These are phyloP conservation scores for Dryocosmus kuriphilus DNA, from an alignment of 2,888 invertebrate species.

Conservation along the genomic window DNA sequence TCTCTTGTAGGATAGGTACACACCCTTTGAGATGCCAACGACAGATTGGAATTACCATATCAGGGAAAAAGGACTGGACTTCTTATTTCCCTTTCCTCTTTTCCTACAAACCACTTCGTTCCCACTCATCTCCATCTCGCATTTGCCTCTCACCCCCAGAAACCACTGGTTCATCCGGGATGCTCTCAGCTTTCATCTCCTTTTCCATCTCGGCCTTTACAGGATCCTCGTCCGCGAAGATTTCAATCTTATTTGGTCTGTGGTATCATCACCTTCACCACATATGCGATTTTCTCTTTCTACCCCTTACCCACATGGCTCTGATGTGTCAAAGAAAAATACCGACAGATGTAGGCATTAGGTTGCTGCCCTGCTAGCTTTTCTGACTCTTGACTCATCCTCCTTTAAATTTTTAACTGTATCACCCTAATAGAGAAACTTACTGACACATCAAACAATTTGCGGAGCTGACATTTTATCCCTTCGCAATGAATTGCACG, in stretches of 20 bases:
- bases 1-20: slow-evolving; percentile 42
- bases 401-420: slow-evolving; percentile 23
- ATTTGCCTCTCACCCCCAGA: slow-evolving; percentile 43
- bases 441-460: slow-evolving; percentile 40
- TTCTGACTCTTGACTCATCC: slow-evolving; percentile 4
- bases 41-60: slow-evolving; percentile 74
- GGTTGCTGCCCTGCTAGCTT: neutral
- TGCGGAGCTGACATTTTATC: slow-evolving; percentile 37
- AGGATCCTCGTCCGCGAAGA: slow-evolving; percentile 66
- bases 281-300: slow-evolving; percentile 63
- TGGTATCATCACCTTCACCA: slow-evolving; percentile 58
- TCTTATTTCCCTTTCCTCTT: slow-evolving; percentile 67
- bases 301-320: neutral
- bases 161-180: slow-evolving; percentile 37
- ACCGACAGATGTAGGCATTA: neutral
- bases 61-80: slow-evolving; percentile 62
- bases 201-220: slow-evolving; percentile 61
- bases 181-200: slow-evolving; percentile 43
- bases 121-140: slow-evolving; percentile 51
- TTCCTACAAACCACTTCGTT: slow-evolving; percentile 36
- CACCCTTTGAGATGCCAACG: slow-evolving; percentile 62
- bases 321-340: neutral
- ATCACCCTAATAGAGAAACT: slow-evolving; percentile 31
- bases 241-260: slow-evolving; percentile 70
- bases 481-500: slow-evolving; percentile 29